A percentile compares a stretch with the other conserved stretches of the same genome.
Conservation (phyloP, 2,888 invertebrate species). For the Buathra laborator region DNA sequence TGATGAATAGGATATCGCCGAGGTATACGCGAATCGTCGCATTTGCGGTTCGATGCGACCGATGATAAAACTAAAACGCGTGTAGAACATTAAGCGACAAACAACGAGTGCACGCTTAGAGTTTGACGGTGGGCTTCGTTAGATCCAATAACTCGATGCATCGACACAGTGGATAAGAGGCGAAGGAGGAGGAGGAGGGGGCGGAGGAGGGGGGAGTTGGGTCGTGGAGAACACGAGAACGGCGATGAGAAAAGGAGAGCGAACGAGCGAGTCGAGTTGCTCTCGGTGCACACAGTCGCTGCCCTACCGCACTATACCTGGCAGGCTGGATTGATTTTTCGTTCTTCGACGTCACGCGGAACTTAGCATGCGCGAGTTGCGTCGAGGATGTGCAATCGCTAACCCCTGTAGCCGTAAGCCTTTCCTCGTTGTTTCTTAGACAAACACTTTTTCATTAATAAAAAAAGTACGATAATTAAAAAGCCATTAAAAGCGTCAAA, state of each 20-base stretch:
- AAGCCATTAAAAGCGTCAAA: background rate
- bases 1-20: background rate
- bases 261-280: slow-evolving; percentile 33
- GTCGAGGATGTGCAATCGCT: slow-evolving; percentile 62
- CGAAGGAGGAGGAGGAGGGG: background rate
- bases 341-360: slow-evolving; percentile 77
- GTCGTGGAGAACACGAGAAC: slow-evolving; percentile 18
- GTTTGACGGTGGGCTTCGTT: slow-evolving; percentile 56
- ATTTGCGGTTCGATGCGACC: background rate
- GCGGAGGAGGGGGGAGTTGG: background rate
- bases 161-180: slow-evolving; percentile 56
- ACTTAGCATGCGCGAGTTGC: slow-evolving; percentile 77
- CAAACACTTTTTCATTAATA: too few relatives aligned
- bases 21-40: background rate
- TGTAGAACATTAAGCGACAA: slow-evolving; percentile 41
- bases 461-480: background rate
- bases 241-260: background rate
- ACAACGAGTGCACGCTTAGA: slow-evolving; percentile 36
- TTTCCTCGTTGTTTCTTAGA: slow-evolving; percentile 16
- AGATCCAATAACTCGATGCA: slow-evolving; percentile 65
- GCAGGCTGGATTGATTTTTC: slow-evolving; percentile 81
- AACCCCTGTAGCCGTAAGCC: slow-evolving; percentile 50
- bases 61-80: slow-evolving; percentile 31
- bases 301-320: slow-evolving; percentile 73
- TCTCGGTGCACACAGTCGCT: slow-evolving; percentile 60